phyloP scores from a whole-genome alignment of 2,888 invertebrate genomes.

The Eilema griseolum region DNA sequence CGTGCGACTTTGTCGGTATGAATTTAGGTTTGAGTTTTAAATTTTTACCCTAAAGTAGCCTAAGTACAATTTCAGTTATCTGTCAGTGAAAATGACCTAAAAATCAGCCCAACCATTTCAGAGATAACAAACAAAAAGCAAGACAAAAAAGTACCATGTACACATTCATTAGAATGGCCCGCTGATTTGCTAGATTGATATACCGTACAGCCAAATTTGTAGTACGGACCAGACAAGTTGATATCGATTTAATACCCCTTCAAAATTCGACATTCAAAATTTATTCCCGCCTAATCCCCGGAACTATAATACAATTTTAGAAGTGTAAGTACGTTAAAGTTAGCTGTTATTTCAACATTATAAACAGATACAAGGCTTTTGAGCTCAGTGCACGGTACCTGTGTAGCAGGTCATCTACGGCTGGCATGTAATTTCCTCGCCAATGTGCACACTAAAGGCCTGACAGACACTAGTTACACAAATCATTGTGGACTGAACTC shows the following conservation, averaged over 20 bases:
- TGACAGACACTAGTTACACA: conserved; percentile 48
- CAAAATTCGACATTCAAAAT: too few species aligned
- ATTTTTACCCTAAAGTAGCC: not conserved
- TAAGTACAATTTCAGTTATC: not conserved
- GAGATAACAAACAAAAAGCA: not conserved
- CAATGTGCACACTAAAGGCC: conserved; percentile 28
- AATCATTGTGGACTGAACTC: conserved; percentile 46
- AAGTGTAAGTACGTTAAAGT: too few species aligned
- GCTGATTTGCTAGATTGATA: too few species aligned
- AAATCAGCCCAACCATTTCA: not conserved
- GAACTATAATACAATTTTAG: too few species aligned
- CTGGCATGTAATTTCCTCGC: conserved; percentile 47
- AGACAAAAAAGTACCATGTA: not conserved
- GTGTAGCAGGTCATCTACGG: conserved; percentile 20
- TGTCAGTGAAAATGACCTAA: not conserved
- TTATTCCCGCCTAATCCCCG: too few species aligned
- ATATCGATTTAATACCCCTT: too few species aligned
- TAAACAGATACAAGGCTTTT: not conserved
- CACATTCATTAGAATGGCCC: too few species aligned
- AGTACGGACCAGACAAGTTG: too few species aligned
- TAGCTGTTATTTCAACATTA: not conserved
- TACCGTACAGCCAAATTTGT: too few species aligned
- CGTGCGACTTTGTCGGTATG: not conserved
- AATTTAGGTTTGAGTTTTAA: too few species aligned
- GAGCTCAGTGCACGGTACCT: not conserved